Evolutionary conservation across 2,113 vertebrate genomes (phyloP).

Genomic region (Strigops habroptila): DNA sequence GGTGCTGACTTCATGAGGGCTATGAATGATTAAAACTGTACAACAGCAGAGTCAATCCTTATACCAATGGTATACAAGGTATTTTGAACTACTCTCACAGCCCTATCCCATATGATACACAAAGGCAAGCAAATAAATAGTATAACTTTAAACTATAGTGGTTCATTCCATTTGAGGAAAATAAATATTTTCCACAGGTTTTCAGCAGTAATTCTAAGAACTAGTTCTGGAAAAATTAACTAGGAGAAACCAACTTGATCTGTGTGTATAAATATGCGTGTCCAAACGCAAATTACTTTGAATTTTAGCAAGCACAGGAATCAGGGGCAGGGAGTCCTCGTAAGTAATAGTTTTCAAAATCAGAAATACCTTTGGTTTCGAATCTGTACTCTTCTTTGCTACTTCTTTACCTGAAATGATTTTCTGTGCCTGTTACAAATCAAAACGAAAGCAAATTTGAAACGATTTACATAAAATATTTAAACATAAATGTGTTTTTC

Average conservation of each 20-base stretch:
- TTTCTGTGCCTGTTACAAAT: conserved; percentile 48
- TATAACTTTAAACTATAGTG: background rate
- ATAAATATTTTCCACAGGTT: background rate
- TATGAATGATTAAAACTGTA: background rate
- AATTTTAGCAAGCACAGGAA: conserved; percentile 17
- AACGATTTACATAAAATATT: background rate
- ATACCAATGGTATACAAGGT: background rate
- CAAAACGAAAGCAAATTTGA: conserved; percentile 43
- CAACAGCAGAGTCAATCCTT: background rate
- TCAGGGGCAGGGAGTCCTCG: background rate
- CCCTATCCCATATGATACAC: background rate
- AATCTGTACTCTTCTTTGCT: background rate
- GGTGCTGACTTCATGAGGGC: background rate
- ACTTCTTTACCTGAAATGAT: conserved; percentile 18
- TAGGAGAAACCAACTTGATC: background rate
- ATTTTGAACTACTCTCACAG: background rate
- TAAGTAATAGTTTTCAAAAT: background rate
- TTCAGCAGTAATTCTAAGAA: background rate
- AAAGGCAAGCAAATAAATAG: background rate
- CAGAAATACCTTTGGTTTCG: conserved; percentile 40
- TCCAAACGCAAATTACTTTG: background rate
- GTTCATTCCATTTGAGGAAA: background rate
- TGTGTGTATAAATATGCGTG: background rate
- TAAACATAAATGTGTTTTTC: background rate
- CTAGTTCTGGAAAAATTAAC: background rate